These are phyloP conservation scores for Seira ritae DNA, from an alignment of 2,888 invertebrate species.

Conservation along the genomic window DNA sequence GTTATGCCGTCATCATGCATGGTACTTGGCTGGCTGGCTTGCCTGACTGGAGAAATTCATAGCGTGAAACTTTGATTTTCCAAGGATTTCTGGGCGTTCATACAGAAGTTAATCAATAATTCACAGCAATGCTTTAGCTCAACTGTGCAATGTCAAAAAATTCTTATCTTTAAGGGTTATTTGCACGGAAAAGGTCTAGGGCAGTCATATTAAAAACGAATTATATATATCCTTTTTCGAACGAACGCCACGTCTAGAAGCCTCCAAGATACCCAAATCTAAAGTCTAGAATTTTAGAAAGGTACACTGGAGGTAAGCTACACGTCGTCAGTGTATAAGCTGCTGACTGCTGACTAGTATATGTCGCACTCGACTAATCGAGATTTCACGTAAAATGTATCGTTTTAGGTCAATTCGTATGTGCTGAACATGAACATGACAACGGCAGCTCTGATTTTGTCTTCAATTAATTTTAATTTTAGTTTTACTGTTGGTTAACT, in stretches of 20 bases:
- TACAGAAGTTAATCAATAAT: slow-evolving; percentile 53
- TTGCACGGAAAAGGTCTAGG: slow-evolving; percentile 10
- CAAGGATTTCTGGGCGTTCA: slow-evolving; percentile 25
- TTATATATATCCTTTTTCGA: no score
- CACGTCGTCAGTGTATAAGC: slow-evolving; percentile 1
- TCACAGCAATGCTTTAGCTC: slow-evolving; percentile 29
- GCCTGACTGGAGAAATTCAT: neutral
- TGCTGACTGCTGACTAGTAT: no score
- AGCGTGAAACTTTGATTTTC: slow-evolving; percentile 27
- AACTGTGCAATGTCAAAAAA: slow-evolving; percentile 38
- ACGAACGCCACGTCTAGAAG: no score
- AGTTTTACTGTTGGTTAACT: no score
- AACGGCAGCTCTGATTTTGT: no score
- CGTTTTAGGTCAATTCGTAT: no score
- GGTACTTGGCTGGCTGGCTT: neutral
- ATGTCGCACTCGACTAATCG: no score
- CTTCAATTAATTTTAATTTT: no score
- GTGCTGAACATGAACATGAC: no score
- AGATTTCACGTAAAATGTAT: no score
- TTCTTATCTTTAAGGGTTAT: neutral
- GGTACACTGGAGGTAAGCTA: neutral
- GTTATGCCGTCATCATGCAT: neutral
- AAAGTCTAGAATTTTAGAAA: no score
- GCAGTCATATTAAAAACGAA: neutral
- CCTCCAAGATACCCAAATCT: no score